Base-by-base conservation (phyloP, 2,797 vertebrate genomes). In the Varecia variegata region DNA sequence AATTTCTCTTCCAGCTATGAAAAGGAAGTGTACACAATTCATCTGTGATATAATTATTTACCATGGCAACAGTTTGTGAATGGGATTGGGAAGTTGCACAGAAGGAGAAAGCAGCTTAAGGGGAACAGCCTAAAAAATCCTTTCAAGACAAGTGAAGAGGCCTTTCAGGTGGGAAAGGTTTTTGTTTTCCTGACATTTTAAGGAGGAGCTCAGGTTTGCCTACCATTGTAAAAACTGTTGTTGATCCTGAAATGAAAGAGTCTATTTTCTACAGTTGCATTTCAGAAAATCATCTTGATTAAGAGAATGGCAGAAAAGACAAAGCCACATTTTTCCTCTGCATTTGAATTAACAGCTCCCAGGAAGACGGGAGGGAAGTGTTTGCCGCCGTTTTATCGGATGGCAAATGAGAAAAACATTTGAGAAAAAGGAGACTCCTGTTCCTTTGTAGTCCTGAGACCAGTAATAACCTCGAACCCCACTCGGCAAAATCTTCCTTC, bases 11-110 rank as follows among this genome's bases (percentile, higher is more conserved):
- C 97, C 96, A 98, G 97, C 98, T 96, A 98, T 98, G 97, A 98
- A 98, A 98, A 98, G 96, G 97, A 92, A 98, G 98, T 97, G 96
- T 97, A 97, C 96, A 97, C 98, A 98, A 98, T 98, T 98, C 98
- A 98, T 98, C 98, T 98, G 98, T 98, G 98, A 98, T 98, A 98
- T 98, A 98, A 98, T 99, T 99, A 98, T 98, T 98, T 98, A 98
- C 98, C 98, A 98, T 99, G 98, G 98, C 98, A 99, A 98, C 98
- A 98, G 97, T 98, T 98, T 98, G 98, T 98, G 98, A 98, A 98
- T 98, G 98, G 98, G 97, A 97, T 98, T 98, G 98, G 98, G 97
- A 98, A 98, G 96, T 98, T 98, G 96, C 97, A 97, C 98, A 98
- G 98, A 98, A 98, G 98, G 97, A 98, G 98, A 98, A 98, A 97